phyloP scores from a whole-genome alignment of 2,888 invertebrate species.

The Alloscopus bannaensis region DNA sequence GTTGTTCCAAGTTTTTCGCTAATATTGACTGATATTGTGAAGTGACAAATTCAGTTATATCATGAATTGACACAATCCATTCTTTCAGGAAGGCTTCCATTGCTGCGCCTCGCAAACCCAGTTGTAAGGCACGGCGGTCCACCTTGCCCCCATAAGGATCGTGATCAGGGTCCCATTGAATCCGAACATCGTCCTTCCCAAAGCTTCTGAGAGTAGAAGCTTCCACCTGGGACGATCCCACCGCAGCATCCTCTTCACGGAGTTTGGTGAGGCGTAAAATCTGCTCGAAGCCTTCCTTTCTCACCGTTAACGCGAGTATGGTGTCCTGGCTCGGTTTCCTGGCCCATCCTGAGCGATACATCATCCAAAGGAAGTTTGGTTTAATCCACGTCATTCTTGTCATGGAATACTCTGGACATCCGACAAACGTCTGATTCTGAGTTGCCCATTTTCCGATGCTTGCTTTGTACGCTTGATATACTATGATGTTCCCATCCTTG shows the following conservation, averaged over 20 bases:
- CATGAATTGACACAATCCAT: constrained; percentile 59
- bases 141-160: constrained; percentile 61
- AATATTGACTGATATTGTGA: constrained; percentile 29
- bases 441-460: constrained; percentile 54
- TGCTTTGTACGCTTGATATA: constrained; percentile 66
- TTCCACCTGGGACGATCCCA: not conserved
- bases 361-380: constrained; percentile 69
- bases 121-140: constrained; percentile 66
- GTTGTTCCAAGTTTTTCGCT: constrained; percentile 39
- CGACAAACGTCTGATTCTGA: constrained; percentile 53
- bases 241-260: constrained; percentile 3
- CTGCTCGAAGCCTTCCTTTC: constrained; percentile 58
- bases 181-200: constrained; percentile 54
- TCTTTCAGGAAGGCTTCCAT: constrained; percentile 54
- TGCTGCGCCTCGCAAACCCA: constrained; percentile 55
- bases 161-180: constrained; percentile 71
- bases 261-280: constrained; percentile 40
- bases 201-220: not conserved
- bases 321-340: constrained; percentile 61
- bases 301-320: constrained; percentile 62
- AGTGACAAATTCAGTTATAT: constrained; percentile 65
- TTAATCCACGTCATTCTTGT: constrained; percentile 67
- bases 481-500: constrained; percentile 39
- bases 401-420: constrained; percentile 57
- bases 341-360: constrained; percentile 68